phyloP scores from a whole-genome alignment of 2,888 invertebrate species.

The Tryphoninae sp. region DNA sequence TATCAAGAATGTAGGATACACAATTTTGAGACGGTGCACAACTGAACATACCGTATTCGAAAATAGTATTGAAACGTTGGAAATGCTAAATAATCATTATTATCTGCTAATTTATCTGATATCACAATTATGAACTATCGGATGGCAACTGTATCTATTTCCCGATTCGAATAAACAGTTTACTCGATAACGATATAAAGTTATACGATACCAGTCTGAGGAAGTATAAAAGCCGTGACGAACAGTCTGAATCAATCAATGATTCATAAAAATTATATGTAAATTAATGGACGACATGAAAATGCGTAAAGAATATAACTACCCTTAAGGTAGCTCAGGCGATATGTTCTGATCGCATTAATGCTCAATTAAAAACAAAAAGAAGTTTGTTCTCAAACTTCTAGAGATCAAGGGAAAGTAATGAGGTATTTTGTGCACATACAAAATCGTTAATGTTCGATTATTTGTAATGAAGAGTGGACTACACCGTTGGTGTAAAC shows the following conservation, averaged over 20 bases:
- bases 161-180: neutral
- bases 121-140: neutral
- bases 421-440: neutral
- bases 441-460: neutral
- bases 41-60: neutral
- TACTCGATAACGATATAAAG: neutral
- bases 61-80: neutral
- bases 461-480: neutral
- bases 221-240: neutral
- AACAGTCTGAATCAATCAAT: slow-evolving; percentile 29
- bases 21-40: neutral
- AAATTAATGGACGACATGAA: slow-evolving; percentile 6
- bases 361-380: neutral
- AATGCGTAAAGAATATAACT: slow-evolving; percentile 1
- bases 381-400: neutral
- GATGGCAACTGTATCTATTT: neutral
- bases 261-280: slow-evolving; percentile 11
- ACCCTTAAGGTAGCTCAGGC: neutral
- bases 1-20: neutral
- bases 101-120: neutral
- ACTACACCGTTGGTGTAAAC: no score
- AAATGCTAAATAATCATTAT: no score
- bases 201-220: neutral
- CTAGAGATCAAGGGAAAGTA: neutral
- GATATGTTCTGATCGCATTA: neutral